Evolutionary conservation across 1,140 invertebrate species (phyloP).

Genomic region (Fopius arisanus): DNA sequence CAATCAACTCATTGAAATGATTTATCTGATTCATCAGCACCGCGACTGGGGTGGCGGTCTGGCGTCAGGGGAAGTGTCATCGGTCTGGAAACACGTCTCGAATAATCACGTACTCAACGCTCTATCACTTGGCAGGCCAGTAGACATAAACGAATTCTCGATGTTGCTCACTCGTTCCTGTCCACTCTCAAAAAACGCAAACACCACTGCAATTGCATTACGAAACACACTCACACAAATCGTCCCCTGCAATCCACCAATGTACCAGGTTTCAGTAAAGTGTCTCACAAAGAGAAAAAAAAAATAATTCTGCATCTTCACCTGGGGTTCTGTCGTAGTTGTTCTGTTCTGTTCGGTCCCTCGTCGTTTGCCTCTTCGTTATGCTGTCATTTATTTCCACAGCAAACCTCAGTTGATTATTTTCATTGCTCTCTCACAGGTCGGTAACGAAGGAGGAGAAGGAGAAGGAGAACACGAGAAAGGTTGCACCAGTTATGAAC

Average conservation of each 20-base stretch:
- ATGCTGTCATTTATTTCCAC: background rate
- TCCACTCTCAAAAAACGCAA: constrained; percentile 1
- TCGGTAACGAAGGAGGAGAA: constrained; percentile 87
- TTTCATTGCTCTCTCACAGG: constrained; percentile 54
- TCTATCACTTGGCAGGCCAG: constrained; percentile 83
- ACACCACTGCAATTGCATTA: background rate
- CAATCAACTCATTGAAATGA: background rate
- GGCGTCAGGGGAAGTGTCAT: constrained; percentile 76
- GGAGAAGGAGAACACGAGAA: constrained; percentile 84
- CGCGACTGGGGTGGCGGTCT: constrained; percentile 89
- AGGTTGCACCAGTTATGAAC: constrained; percentile 59
- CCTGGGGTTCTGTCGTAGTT: constrained; percentile 40
- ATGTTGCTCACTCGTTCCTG: background rate
- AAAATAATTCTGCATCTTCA: constrained; percentile 4
- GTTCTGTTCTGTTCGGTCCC: constrained; percentile 42
- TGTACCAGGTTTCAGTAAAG: background rate
- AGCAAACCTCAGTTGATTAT: background rate
- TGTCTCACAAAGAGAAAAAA: background rate
- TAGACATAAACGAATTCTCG: constrained; percentile 65
- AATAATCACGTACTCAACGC: constrained; percentile 86
- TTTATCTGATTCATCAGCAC: constrained; percentile 68
- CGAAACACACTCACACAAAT: background rate
- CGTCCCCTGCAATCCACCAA: background rate
- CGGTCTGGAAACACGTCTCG: constrained; percentile 89
- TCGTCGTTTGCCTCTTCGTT: constrained; percentile 15